These are phyloP conservation scores for human DNA, from an alignment of 2,113 vertebrate species.

Conservation along the genomic window DNA sequence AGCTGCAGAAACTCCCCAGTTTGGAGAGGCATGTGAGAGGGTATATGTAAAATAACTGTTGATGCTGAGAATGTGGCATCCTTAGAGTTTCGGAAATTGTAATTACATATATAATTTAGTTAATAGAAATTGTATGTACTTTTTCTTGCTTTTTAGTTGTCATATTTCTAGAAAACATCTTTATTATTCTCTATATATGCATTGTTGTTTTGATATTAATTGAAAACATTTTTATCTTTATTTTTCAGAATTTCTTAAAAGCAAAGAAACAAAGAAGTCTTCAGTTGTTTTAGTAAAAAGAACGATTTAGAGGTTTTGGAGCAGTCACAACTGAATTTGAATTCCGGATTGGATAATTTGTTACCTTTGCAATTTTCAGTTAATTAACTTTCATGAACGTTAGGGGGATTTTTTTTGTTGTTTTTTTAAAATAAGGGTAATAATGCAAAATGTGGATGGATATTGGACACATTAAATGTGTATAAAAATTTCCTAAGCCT, in stretches of 20 bases:
- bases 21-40: neutral
- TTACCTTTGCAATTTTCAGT: neutral
- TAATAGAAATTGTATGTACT: neutral
- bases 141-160: neutral
- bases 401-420: neutral
- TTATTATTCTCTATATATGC: neutral
- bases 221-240: constrained; percentile 18
- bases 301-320: neutral
- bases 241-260: neutral
- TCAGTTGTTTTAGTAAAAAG: neutral
- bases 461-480: neutral
- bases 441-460: neutral
- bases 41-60: neutral
- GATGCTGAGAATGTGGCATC: neutral
- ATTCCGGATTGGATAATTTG: neutral
- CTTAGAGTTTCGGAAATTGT: neutral
- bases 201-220: neutral
- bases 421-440: neutral
- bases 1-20: neutral
- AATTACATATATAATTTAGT: neutral
- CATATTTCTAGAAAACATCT: neutral
- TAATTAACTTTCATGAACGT: neutral
- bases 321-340: neutral
- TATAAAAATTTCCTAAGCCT: neutral
- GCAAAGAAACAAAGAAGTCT: neutral